Conservation (phyloP, 1,140 invertebrate species). For the Aphidius ervi region DNA sequence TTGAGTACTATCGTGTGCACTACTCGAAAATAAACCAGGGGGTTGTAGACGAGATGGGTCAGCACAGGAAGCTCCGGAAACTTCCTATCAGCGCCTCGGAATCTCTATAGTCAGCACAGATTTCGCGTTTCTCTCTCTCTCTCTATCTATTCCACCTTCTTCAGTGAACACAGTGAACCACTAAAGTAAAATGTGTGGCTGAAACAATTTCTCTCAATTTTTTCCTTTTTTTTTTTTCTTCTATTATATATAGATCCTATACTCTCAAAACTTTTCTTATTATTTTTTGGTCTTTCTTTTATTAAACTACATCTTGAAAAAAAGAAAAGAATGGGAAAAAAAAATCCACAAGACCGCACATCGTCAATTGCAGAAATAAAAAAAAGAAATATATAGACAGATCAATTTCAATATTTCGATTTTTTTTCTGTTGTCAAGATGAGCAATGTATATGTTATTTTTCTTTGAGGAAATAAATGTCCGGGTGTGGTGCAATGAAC, state of each 20-base stretch:
- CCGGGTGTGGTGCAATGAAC: too few relatives aligned
- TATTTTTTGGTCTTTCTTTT: neutral
- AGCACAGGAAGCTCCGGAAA: slow-evolving; percentile 43
- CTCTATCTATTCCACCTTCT: too few relatives aligned
- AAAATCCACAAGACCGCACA: neutral
- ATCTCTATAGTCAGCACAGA: slow-evolving; percentile 45
- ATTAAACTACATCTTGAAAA: neutral
- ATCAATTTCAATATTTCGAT: too few relatives aligned
- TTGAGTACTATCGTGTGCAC: slow-evolving; percentile 23
- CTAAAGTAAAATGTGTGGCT: slow-evolving; percentile 1
- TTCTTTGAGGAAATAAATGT: too few relatives aligned
- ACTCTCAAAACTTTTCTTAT: neutral
- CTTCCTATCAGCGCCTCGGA: slow-evolving; percentile 42
- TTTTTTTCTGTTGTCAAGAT: too few relatives aligned
- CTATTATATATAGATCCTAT: neutral
- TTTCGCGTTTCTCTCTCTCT: neutral
- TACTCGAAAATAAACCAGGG: slow-evolving; percentile 16
- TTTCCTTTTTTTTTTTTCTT: too few relatives aligned
- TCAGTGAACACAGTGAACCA: neutral
- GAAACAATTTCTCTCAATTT: neutral
- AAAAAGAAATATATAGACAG: neutral
- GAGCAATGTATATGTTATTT: too few relatives aligned
- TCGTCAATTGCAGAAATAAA: slow-evolving; percentile 1
- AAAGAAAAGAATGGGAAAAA: neutral
- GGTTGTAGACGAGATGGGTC: slow-evolving; percentile 32